Base-by-base conservation (phyloP, 2,888 invertebrate genomes). In the Ophion slaviceki region DNA sequence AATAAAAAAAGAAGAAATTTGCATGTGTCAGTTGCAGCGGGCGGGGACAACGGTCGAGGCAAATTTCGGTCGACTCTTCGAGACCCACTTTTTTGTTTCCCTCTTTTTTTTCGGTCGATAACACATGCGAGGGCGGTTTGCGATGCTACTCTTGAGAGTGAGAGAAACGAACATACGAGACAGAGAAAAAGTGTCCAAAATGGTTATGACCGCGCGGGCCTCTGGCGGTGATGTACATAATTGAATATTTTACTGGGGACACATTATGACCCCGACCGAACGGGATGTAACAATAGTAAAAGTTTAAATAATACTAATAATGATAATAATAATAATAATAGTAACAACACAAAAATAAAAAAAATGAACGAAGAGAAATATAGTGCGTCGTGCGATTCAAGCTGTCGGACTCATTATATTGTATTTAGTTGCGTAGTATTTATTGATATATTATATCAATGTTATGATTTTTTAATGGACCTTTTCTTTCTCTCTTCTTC, bases 341-440 rank as follows among this genome's bases (percentile, higher is more conserved):
- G 45, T 28, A 62, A 62, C 53, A 70, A 76, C 57, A 59, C n/a
- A 75, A 80, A 82, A 76, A 71, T 82, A 57, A 80, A 76, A 40
- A 53, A 53, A 53, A 4, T 53, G 53, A 86, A 83, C 72, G 77
- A 80, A 86, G 86, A 86, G 82, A 86, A 77, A 78, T 86, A 86
- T 83, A 80, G 83, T 86, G 86, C 82, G 80, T 82, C 80, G 82
- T 80, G 82, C 80, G 82, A 80, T 82, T 86, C 72, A 82, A 90
- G 88, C 88, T 90, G 88, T 88, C 88, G 89, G 87, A 88, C 88
- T 88, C 86, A 83, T 86, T 83, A 87, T 88, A 88, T 89, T 90
- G 89, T 88, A 90, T 91, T 91, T 93, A 92, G 92, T 91, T 91
- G 89, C 88, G 90, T 92, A 92, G 89, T 93, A 93, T 93, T 93